Base-by-base conservation (phyloP, 2,113 vertebrate species). In the Cyrtonyx montezumae region DNA sequence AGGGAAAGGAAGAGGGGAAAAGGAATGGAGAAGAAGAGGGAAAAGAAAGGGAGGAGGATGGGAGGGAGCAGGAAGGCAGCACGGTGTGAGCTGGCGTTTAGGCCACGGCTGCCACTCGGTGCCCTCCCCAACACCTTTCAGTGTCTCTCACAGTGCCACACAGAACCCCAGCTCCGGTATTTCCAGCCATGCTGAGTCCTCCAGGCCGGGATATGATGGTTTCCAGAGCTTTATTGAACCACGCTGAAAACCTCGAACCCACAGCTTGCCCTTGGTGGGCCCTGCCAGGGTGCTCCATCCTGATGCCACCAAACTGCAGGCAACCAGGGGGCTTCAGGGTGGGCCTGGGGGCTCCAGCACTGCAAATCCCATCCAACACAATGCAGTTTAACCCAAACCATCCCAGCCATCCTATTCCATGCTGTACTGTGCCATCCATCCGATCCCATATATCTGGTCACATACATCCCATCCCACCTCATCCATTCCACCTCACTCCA, bases 101-200 rank as follows among this genome's bases (percentile, higher is more conserved):
- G 75, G 36, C 40, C 46, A 4, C 5, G 8, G 30, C 28, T 6
- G 68, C 16, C 16, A 5, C 45, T 36, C 30, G 2, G 3, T 28
- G 66, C 30, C 49, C 25, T 66, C 59, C 13, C 32, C 37, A 15
- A 11, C 3, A 2, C 4, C 2, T n/a, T 53, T 65, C 69, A 10
- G 87, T 49, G 14, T 1, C 14, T 26, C n/a, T 8, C 18, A 17
- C 14, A 2, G n/a, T 3, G 26, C 46, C 51, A 4, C 30, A 7
- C 26, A 5, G 42, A 12, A 3, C 1, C 7, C 12, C 4, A 7
- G 0, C 51, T 43, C 42, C 0, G 42, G 46, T 25, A 4, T 22
- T n/a, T 49, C 70, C 30, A 25, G 30, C 63, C 21, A 2, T 56
- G 43, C 42, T 59, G 10, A 2, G 32, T n/a, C 20, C 21, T 34